A percentile compares a stretch with the other conserved stretches of the same genome.
These are phyloP conservation scores for Plemyria rubiginata DNA, from an alignment of 2,888 invertebrate genomes.

Conservation along the genomic window DNA sequence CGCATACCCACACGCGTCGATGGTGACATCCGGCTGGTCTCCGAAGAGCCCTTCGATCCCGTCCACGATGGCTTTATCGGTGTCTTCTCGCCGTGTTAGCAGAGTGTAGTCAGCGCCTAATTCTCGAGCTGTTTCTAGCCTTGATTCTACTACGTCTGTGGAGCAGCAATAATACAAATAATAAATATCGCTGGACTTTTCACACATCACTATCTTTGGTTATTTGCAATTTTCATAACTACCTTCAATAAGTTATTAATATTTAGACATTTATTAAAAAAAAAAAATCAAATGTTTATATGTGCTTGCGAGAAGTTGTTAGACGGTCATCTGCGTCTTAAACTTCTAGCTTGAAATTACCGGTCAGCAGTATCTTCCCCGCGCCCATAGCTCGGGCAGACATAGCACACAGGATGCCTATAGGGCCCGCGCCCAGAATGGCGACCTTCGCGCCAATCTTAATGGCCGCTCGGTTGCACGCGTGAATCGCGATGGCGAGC, in stretches of 20 bases:
- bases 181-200: too few relatives aligned
- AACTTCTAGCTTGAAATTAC: too few relatives aligned
- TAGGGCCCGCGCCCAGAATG: constrained; percentile 93
- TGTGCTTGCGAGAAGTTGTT: too few relatives aligned
- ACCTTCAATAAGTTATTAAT: too few relatives aligned
- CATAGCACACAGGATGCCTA: constrained; percentile 92
- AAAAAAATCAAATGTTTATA: too few relatives aligned
- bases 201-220: too few relatives aligned
- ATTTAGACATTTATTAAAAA: too few relatives aligned
- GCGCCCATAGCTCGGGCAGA: constrained; percentile 95
- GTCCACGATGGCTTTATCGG: constrained; percentile 84
- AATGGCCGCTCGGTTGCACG: constrained; percentile 93
- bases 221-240: too few relatives aligned
- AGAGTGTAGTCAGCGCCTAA: constrained; percentile 90
- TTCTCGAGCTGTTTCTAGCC: constrained; percentile 89
- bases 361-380: constrained; percentile 89
- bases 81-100: constrained; percentile 75
- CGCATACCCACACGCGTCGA: constrained; percentile 95
- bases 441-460: constrained; percentile 88
- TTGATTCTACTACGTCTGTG: constrained; percentile 87
- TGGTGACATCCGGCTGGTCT: constrained; percentile 87
- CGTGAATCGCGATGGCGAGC: constrained; percentile 96
- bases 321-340: too few relatives aligned
- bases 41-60: constrained; percentile 85
- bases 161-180: not conserved